Percentiles rank a stretch among this genome's conserved stretches.
These are phyloP conservation scores for Poecile atricapillus DNA, from an alignment of 2,113 vertebrate genomes.

Conservation along the genomic window DNA sequence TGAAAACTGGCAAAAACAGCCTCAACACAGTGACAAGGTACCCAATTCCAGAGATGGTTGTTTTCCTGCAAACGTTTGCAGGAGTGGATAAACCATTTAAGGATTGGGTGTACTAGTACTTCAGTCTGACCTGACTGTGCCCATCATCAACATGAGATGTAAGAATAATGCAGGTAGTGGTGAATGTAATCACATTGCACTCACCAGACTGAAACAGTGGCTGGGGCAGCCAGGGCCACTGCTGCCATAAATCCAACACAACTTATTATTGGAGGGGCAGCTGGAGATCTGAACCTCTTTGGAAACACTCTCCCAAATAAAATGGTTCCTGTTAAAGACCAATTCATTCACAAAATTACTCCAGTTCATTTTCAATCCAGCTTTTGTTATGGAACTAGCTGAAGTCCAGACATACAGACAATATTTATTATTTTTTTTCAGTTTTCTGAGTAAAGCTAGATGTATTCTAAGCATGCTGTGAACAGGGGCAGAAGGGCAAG, in stretches of 20 bases:
- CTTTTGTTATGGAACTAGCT: background rate
- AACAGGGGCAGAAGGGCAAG: background rate
- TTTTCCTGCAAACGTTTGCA: background rate
- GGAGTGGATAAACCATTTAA: background rate
- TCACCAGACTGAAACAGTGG: background rate
- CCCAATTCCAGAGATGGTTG: fast-evolving
- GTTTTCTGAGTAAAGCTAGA: background rate
- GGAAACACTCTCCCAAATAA: background rate
- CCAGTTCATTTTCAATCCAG: background rate
- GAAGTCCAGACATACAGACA: background rate
- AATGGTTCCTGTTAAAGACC: background rate
- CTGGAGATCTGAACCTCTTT: background rate
- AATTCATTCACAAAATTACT: background rate
- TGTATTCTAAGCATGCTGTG: background rate
- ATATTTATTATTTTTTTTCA: background rate
- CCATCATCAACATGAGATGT: background rate
- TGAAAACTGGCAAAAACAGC: background rate
- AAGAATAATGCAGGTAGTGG: background rate
- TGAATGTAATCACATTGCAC: background rate
- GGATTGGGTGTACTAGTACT: fast-evolving
- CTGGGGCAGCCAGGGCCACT: background rate
- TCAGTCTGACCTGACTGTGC: background rate
- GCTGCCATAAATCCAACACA: background rate
- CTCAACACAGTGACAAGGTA: background rate
- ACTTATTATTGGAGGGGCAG: background rate